Base-by-base conservation (phyloP, 2,888 invertebrate genomes). In the Thera britannica region DNA sequence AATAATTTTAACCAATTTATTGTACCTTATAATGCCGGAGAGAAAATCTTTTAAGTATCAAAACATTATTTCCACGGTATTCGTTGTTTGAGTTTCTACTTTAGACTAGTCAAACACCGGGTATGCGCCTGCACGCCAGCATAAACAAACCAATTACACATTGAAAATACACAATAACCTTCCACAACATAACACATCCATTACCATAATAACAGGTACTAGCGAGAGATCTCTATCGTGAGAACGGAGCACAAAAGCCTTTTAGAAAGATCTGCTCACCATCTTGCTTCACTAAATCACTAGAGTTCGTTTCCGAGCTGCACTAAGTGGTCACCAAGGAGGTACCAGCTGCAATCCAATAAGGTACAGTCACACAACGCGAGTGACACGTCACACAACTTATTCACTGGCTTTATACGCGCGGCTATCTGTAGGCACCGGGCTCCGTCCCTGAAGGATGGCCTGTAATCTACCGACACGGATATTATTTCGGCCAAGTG, bases 401-500 rank as follows among this genome's bases (percentile, higher is more conserved):
- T 77, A 72, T 72, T 75, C 77, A 72, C 72, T 66, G 76, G 74
- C 81, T 88, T 85, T 88, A 88, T 88, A 87, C 78, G 77, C 81
- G 79, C 77, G 76, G 78, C 77, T 83, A 84, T 82, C 82, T 58
- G 38, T 38, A 38, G 51, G 48, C 36, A 49, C 56, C 55, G 34
- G 68, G 52, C 49, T 41, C 51, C 52, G 77, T 70, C 71, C 72
- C 74, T 75, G 75, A 57, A 70, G 72, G 68, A 76, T 77, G 65
- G 68, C 62, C 71, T 74, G 69, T 82, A 77, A 79, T 79, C 81
- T 80, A 71, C 63, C 6, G 6, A 71, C 62, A 36, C 52, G 44
- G 52, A 52, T 51, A 38, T 44, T 52, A 52, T 44, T 58, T 35
- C 35, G 54, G 61, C n/a, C 34, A 44, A 54, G 60, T 38, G 41